Evolutionary conservation across 2,797 vertebrate species (phyloP).

Genomic region (Anniella stebbinsi): DNA sequence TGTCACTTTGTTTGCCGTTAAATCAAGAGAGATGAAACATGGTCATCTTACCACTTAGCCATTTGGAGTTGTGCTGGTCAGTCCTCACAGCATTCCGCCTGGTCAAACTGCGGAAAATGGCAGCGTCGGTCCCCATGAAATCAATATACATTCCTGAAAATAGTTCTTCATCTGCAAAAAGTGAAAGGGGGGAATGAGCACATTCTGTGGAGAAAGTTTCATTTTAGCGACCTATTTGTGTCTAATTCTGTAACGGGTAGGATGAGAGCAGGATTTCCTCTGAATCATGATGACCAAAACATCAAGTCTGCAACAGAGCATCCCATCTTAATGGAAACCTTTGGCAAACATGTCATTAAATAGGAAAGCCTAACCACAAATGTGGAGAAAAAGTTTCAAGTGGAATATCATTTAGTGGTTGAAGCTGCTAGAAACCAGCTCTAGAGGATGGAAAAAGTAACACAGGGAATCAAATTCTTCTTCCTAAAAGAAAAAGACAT

Average conservation of each 20-base stretch:
- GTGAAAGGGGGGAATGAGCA: slow-evolving; percentile 27
- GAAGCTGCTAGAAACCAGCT: slow-evolving; percentile 13
- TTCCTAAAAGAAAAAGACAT: not conserved
- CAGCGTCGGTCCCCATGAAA: slow-evolving; percentile 98
- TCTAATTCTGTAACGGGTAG: slow-evolving; percentile 43
- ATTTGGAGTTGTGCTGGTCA: slow-evolving; percentile 98
- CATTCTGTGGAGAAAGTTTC: slow-evolving; percentile 20
- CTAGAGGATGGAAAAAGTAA: slow-evolving; percentile 20
- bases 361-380: slow-evolving; percentile 9
- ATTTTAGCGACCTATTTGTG: slow-evolving; percentile 28
- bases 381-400: not conserved
- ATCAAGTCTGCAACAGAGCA: not conserved
- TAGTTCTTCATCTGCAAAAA: slow-evolving; percentile 91
- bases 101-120: slow-evolving; percentile 97
- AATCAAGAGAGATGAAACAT: slow-evolving; percentile 9
- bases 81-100: slow-evolving; percentile 93
- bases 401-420: slow-evolving; percentile 13
- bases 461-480: slow-evolving; percentile 18
- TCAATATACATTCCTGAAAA: slow-evolving; percentile 99
- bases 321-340: slow-evolving; percentile 37
- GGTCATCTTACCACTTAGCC: slow-evolving; percentile 91
- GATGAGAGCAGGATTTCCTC: slow-evolving; percentile 25
- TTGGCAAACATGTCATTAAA: slow-evolving; percentile 46
- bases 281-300: slow-evolving; percentile 32
- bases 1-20: not conserved